Percentiles rank a stretch among this genome's conserved stretches.
These are phyloP conservation scores for Parochlus steinenii DNA, from an alignment of 2,888 invertebrate species.

Conservation along the genomic window DNA sequence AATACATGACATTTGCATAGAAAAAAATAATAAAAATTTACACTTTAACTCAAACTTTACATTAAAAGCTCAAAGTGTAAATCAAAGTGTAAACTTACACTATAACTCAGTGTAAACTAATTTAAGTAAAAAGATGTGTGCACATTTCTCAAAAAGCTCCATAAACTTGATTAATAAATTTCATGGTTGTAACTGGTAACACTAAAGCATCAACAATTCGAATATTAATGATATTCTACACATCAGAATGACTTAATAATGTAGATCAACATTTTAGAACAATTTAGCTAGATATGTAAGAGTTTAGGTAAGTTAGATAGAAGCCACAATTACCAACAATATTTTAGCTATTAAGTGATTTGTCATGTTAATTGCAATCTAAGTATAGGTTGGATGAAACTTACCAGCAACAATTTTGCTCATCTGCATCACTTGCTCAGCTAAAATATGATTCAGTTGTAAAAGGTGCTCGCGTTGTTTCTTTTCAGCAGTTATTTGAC, in stretches of 20 bases:
- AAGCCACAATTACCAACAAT: neutral
- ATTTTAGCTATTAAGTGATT: slow-evolving; percentile 11
- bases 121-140: no score
- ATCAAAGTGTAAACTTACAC: no score
- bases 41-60: no score
- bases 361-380: slow-evolving; percentile 17
- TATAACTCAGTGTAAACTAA: no score
- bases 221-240: neutral
- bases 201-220: slow-evolving; percentile 8
- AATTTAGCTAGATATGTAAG: slow-evolving; percentile 4
- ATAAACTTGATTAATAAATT: no score
- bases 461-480: slow-evolving; percentile 75
- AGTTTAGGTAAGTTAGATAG: neutral
- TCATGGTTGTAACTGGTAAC: no score
- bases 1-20: no score
- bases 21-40: no score
- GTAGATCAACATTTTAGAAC: neutral
- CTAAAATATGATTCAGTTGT: slow-evolving; percentile 80
- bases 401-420: slow-evolving; percentile 91
- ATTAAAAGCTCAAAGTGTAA: no score
- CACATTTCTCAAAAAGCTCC: no score
- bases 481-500: slow-evolving; percentile 68
- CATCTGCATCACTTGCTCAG: slow-evolving; percentile 87
- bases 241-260: no score
- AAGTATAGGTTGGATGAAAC: slow-evolving; percentile 29